Conservation (phyloP, 1,140 invertebrate genomes). For the Drosophila yakuba region DNA sequence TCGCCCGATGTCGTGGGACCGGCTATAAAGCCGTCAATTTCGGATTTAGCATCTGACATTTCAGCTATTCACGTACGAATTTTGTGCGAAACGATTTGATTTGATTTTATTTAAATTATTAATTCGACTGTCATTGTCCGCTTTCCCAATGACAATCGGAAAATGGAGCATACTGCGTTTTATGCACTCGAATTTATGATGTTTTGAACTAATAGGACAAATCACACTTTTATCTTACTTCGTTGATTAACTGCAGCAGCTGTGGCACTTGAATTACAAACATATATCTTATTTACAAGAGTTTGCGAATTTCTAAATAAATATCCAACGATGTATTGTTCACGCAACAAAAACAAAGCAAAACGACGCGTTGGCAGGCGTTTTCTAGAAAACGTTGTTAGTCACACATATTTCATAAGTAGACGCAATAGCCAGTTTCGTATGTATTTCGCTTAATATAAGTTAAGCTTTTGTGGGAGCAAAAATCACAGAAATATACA, state of each 20-base stretch:
- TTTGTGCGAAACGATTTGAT: conserved; percentile 10
- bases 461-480: not conserved
- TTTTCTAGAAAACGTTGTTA: not conserved
- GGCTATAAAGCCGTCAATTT: not conserved
- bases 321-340: not conserved
- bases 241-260: not conserved
- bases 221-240: not conserved
- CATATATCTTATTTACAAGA: conserved; percentile 2
- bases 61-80: conserved; percentile 31
- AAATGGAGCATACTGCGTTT: conserved; percentile 21
- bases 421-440: no score
- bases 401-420: conserved; percentile 4
- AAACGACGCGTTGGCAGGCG: not conserved
- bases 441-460: not conserved
- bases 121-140: conserved; percentile 16
- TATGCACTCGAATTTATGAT: not conserved
- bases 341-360: conserved; percentile 5
- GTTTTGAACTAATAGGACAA: not conserved
- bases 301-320: conserved; percentile 5
- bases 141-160: conserved; percentile 19
- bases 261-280: not conserved
- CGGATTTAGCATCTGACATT: conserved; percentile 36
- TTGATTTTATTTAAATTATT: not conserved
- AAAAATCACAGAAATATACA: conserved; percentile 7
- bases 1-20: conserved; percentile 18